Base-by-base conservation (phyloP, 2,797 vertebrate genomes). In the Borostomias antarcticus region DNA sequence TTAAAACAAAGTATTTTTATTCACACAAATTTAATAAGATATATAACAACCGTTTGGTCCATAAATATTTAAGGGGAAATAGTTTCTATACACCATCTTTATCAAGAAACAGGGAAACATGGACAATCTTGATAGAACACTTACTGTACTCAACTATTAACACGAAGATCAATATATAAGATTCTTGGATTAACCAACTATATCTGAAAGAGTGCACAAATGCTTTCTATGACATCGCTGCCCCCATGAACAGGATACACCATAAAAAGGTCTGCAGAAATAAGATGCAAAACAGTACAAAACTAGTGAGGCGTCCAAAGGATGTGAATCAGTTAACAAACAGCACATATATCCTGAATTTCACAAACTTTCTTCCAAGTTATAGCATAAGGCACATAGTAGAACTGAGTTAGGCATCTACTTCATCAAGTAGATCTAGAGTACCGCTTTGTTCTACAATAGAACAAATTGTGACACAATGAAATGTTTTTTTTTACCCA, bases 21-120 rank as follows among this genome's bases (percentile, higher is more conserved):
- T 98, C 96, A 98, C 97, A 99, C 96, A 99, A 97, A 96, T 96
- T 97, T 96, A 98, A 98, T 98, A 95, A 95, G 94, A 95, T 98
- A 96, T 96, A 95, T 98, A 97, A 98, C 97, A 99, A 99, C 95
- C 95, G 95, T 97, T 98, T 99, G 96, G 97, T 99, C 97, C 97
- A 99, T 99, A 99, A 99, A 99, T 99, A 99, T 98, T 98, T 98
- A 97, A 91, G 93, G 95, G 95, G 96, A 93, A 95, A 98, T 96
- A 96, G 94, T 95, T 96, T 97, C 95, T 99, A 96, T 98, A 99
- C 97, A 99, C 96, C 96, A 97, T 96, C 95, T 98, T 98, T 96
- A 93, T 96, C 94, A 95, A 96, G 95, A 94, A 98, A 98, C 97
- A 97, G 96, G 96, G 93, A 95, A 98, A 98, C 96, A 98, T 97